Percentiles rank a stretch among this genome's conserved stretches.
These are phyloP conservation scores for Amyelois transitella DNA, from an alignment of 1,140 invertebrate genomes.

Conservation along the genomic window DNA sequence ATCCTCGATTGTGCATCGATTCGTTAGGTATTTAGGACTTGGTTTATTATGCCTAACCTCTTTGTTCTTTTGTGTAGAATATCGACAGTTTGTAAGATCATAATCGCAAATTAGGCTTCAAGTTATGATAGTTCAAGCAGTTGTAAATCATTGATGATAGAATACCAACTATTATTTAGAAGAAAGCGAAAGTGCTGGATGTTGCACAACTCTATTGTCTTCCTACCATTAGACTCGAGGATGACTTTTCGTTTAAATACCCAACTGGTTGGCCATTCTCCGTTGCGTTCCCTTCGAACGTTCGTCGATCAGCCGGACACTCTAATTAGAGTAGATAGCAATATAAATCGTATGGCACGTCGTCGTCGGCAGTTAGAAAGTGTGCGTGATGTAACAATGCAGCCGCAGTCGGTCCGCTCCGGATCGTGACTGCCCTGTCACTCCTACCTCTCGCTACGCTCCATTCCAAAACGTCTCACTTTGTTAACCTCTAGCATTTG, in stretches of 20 bases:
- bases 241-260: not conserved
- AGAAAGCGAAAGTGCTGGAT: slow-evolving; percentile 33
- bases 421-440: slow-evolving; percentile 29
- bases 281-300: slow-evolving; percentile 1
- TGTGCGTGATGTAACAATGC: slow-evolving; percentile 45
- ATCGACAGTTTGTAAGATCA: not conserved
- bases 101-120: slow-evolving; percentile 1
- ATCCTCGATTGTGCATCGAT: slow-evolving; percentile 44
- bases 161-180: slow-evolving; percentile 25
- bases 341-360: slow-evolving; percentile 45
- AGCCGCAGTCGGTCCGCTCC: slow-evolving; percentile 12
- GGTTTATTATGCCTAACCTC: slow-evolving; percentile 10
- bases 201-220: slow-evolving; percentile 53
- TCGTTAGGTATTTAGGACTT: slow-evolving; percentile 24
- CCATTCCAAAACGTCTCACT: slow-evolving; percentile 1
- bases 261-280: not conserved
- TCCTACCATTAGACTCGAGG: slow-evolving; percentile 4
- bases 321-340: slow-evolving; percentile 48
- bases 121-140: slow-evolving; percentile 3
- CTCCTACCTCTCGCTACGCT: slow-evolving; percentile 12
- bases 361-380: slow-evolving; percentile 43
- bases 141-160: slow-evolving; percentile 11
- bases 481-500: not conserved
- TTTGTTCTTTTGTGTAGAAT: slow-evolving; percentile 22
- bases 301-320: slow-evolving; percentile 19